Evolutionary conservation across 2,797 vertebrate species (phyloP).

Genomic region (Halcyon leucocephala): DNA sequence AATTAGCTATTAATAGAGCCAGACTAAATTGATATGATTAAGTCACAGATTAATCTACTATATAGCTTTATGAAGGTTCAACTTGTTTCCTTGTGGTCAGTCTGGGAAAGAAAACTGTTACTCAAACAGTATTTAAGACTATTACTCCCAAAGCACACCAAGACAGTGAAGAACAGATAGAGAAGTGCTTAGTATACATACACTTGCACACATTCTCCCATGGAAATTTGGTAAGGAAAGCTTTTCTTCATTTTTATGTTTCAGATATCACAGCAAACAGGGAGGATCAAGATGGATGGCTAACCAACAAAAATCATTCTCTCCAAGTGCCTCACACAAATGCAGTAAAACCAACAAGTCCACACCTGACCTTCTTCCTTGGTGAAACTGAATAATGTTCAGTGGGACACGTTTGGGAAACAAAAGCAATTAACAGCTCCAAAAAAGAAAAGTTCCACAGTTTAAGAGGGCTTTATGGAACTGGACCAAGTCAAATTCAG

Average conservation of each 20-base stretch:
- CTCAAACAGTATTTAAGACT: neutral
- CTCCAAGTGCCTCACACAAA: neutral
- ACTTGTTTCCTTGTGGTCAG: constrained; percentile 57
- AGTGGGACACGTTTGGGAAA: neutral
- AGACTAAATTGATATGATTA: constrained; percentile 56
- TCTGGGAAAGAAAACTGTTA: constrained; percentile 51
- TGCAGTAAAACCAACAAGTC: neutral
- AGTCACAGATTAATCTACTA: constrained; percentile 37
- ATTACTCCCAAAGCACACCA: neutral
- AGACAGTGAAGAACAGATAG: neutral
- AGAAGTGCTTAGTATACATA: rapidly evolving
- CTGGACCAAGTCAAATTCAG: neutral
- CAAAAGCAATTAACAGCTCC: neutral
- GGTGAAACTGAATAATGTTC: neutral
- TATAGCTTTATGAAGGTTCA: constrained; percentile 17
- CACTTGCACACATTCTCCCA: neutral
- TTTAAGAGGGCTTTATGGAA: neutral
- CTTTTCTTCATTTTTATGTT: neutral
- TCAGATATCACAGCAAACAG: neutral
- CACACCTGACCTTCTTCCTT: neutral
- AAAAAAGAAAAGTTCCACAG: neutral
- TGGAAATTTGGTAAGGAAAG: neutral
- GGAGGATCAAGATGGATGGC: neutral
- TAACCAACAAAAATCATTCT: neutral
- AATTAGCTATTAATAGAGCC: constrained; percentile 62